Conservation (phyloP, 2,888 invertebrate genomes). For the Apodemia zela region DNA sequence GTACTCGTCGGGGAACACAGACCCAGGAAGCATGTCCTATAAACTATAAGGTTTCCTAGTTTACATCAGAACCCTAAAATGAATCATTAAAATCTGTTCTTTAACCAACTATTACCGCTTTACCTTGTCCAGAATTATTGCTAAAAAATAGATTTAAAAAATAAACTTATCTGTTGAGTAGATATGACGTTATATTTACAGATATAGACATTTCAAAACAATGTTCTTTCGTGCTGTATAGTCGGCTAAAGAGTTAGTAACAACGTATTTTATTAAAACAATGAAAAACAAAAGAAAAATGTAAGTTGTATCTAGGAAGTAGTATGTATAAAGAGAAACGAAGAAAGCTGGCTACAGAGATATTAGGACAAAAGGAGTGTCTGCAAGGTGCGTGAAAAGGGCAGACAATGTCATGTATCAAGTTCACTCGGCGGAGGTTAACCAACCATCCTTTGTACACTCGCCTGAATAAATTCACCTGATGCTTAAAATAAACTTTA, state of each 20-base stretch:
- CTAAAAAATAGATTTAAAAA: too few relatives aligned
- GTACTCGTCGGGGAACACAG: too few relatives aligned
- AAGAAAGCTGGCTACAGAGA: slow-evolving; percentile 36
- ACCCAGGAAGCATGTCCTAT: too few relatives aligned
- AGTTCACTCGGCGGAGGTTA: slow-evolving; percentile 64
- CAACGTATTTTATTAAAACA: slow-evolving; percentile 2
- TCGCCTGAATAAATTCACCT: slow-evolving; percentile 32
- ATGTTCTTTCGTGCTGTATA: too few relatives aligned
- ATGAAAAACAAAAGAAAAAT: slow-evolving; percentile 15
- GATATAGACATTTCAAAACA: too few relatives aligned
- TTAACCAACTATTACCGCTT: too few relatives aligned
- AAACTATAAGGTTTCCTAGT: too few relatives aligned
- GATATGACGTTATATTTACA: too few relatives aligned
- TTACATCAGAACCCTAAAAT: too few relatives aligned
- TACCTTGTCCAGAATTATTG: too few relatives aligned
- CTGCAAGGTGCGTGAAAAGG: slow-evolving; percentile 64
- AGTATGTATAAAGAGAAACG: slow-evolving; percentile 29
- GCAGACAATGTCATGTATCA: slow-evolving; percentile 79
- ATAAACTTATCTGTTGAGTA: too few relatives aligned
- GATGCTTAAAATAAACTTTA: slow-evolving; percentile 2
- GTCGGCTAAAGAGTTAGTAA: neutral
- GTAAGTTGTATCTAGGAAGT: slow-evolving; percentile 19
- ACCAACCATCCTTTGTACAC: slow-evolving; percentile 55
- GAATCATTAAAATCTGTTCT: too few relatives aligned
- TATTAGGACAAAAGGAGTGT: slow-evolving; percentile 35